A percentile compares a stretch with the other conserved stretches of the same genome.
These are phyloP conservation scores for Molothrus ater DNA, from an alignment of 2,797 vertebrate species.

Conservation along the genomic window DNA sequence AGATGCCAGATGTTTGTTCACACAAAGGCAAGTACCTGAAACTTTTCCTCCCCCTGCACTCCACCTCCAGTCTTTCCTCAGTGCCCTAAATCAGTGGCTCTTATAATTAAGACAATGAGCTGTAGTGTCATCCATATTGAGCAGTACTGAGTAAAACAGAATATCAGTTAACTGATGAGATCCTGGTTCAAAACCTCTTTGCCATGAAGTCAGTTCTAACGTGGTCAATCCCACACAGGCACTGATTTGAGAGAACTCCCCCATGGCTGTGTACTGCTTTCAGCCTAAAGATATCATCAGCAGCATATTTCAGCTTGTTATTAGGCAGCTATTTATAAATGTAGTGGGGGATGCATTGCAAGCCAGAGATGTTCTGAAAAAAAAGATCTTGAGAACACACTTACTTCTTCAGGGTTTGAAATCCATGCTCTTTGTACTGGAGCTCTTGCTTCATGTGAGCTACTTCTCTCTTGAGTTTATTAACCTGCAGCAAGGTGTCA, in stretches of 20 bases:
- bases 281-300: background rate
- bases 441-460: conserved; percentile 95
- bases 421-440: conserved; percentile 94
- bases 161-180: background rate
- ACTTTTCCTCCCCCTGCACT: background rate
- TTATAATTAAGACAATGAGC: background rate
- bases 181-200: background rate
- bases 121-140: background rate
- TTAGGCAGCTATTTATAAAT: conserved; percentile 34
- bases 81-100: background rate
- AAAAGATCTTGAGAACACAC: conserved; percentile 57
- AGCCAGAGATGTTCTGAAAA: background rate
- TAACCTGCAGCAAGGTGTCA: conserved; percentile 81
- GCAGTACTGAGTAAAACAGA: background rate
- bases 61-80: background rate
- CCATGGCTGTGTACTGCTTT: background rate
- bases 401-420: conserved; percentile 94
- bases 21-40: background rate
- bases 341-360: background rate
- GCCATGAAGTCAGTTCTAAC: background rate
- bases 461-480: conserved; percentile 94
- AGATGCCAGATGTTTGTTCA: background rate
- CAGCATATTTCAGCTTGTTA: background rate
- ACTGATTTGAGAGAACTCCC: background rate
- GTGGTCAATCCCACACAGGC: background rate